phyloP scores from a whole-genome alignment of 2,113 vertebrate species.

The Ammodytes marinus region DNA sequence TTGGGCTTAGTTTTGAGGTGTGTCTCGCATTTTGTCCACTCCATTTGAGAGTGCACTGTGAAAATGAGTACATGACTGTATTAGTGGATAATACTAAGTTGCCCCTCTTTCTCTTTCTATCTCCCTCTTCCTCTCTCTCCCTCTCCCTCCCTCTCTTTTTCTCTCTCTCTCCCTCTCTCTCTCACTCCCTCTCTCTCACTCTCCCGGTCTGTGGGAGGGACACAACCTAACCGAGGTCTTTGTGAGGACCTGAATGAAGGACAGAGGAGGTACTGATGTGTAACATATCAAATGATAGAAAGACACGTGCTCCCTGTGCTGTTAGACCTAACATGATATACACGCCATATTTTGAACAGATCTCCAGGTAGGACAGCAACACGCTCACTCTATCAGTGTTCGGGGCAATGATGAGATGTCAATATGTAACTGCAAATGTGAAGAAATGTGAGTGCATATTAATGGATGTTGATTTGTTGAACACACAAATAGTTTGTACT shows the following conservation, averaged over 20 bases:
- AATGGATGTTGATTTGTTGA: constrained; percentile 5
- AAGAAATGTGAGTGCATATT: background rate
- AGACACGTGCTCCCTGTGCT: background rate
- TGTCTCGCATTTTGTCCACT: background rate
- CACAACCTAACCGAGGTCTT: constrained; percentile 37
- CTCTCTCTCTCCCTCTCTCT: constrained; percentile 25
- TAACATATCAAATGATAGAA: constrained; percentile 35
- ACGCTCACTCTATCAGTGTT: background rate
- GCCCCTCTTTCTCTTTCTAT: background rate
- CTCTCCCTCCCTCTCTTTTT: constrained; percentile 20
- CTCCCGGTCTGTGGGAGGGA: constrained; percentile 17
- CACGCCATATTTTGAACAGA: constrained; percentile 1
- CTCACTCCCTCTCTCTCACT: background rate
- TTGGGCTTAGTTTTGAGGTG: background rate
- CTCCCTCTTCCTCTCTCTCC: constrained; percentile 3
- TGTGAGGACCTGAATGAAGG: constrained; percentile 26
- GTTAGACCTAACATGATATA: background rate
- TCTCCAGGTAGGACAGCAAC: constrained; percentile 3
- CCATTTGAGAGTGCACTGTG: background rate
- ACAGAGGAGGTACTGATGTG: constrained; percentile 26
- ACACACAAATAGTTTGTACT: background rate
- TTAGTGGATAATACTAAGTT: background rate
- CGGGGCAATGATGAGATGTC: background rate
- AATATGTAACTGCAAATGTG: constrained; percentile 21
- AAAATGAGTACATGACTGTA: background rate